Evolutionary conservation across 2,113 vertebrate species (phyloP), one percentile per base, ranked within the genome.

Genomic region (Procavia capensis): DNA sequence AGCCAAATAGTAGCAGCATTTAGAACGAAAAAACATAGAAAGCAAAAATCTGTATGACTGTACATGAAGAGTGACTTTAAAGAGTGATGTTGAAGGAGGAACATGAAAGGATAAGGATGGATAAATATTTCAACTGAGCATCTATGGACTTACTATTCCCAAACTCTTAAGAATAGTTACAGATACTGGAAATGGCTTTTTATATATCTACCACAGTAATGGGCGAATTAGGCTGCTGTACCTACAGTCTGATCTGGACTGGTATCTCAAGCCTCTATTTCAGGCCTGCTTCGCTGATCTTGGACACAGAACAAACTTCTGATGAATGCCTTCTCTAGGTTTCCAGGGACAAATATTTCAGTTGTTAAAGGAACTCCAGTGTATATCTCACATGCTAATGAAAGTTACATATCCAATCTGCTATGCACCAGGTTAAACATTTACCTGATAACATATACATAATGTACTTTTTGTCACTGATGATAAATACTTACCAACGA

Each of bases 391-490:
- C 54, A 70, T 24, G 50, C 29, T 85, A 80, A 88, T 68, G 50
- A 80, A 79, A 95, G 29, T 88, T 81, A 81, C 24, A 70, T 85
- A 47, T 25, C 43, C 29, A 85, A 81, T 88, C 47, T 39, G 8
- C 54, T 75, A 2, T 68, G 50, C 2, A 50, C 39, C 6, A 27
- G 9, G 16, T 47, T 86, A 31, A 83, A 36, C 63, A 84, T 74
- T 66, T 88, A 87, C 6, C 59, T 20, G 13, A 50, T 66, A 85
- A 85, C 1, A 1, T 68, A 76, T 43, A 81, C 39, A 75, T 91
- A 80, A 34, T 50, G 39, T 68, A 81, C 34, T 80, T 75, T 72
- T 93, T 93, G 57, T 80, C 85, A 88, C 78, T 81, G 88, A 88
- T 88, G 36, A 78, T 68, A 61, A 87, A 87, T 88, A 79, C 45